A percentile compares a stretch with the other conserved stretches of the same genome.
These are phyloP conservation scores for Periophthalmodon schlosseri DNA, from an alignment of 2,113 vertebrate genomes.

Conservation along the genomic window DNA sequence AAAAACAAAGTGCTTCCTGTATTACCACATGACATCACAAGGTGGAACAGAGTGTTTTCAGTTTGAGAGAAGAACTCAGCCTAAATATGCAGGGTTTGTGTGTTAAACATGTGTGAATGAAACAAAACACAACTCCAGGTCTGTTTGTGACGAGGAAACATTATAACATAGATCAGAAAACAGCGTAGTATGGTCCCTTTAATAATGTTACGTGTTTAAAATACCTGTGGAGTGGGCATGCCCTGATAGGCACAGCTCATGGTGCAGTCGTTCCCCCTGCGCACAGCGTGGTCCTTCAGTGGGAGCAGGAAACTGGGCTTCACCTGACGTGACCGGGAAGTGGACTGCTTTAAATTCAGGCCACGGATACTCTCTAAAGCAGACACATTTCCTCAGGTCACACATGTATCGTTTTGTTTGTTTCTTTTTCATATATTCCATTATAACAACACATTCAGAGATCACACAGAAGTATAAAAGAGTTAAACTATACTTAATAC, in stretches of 20 bases:
- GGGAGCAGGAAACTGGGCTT: constrained; percentile 65
- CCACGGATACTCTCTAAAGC: constrained; percentile 39
- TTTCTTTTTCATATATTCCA: neutral
- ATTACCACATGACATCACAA: too few species aligned
- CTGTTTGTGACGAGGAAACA: too few species aligned
- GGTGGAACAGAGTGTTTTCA: too few species aligned
- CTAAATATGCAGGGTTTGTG: too few species aligned
- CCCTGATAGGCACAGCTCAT: constrained; percentile 73
- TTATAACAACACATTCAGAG: neutral
- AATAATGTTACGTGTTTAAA: too few species aligned
- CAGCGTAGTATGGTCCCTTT: too few species aligned
- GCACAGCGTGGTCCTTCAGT: constrained; percentile 58
- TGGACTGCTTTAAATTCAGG: constrained; percentile 45
- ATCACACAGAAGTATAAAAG: neutral
- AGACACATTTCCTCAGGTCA: neutral
- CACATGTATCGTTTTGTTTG: neutral
- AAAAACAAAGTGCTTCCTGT: too few species aligned
- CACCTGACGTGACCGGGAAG: constrained; percentile 44
- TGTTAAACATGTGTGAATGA: too few species aligned
- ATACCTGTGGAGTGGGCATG: constrained; percentile 51
- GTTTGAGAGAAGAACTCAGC: too few species aligned
- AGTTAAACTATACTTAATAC: too few species aligned
- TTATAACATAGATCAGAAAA: too few species aligned
- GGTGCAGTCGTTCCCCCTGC: constrained; percentile 56
- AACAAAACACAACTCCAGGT: too few species aligned